Base-by-base conservation (phyloP, 2,888 invertebrate species). In the Gryllus longicercus region DNA sequence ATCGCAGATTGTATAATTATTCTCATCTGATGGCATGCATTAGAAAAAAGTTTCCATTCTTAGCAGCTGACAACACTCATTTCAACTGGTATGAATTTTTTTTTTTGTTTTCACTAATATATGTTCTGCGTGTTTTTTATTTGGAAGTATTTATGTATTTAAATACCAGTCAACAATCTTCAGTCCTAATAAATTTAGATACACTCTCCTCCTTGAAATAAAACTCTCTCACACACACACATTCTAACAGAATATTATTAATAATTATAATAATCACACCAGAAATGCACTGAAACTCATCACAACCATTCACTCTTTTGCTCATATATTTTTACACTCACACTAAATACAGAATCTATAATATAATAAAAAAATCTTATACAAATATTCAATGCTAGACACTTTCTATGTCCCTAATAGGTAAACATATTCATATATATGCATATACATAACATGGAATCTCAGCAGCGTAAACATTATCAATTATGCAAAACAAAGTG, bases 381-480 rank as follows among this genome's bases (percentile, higher is more conserved):
- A 77, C 77, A 77, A 77, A 77, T 11, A 38, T 18, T 77, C 50
- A 77, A 38, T 77, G 12, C 77, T 77, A 77, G 18, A 25, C 16
- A 25, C 16, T 76, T 76, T 18, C 77, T 77, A 77, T 49, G 49
- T 50, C 5, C 50, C 77, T 77, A 77, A n/a, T n/a, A 77, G 77
- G n/a, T 63, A 63, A 77, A 77, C 49, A 77, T 77, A 77, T 50
- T 49, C 77, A 77, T 77, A 50, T 77, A 77, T 77, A 49, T 77
- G 49, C 49, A 50, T 50, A 38, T 38, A 38, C 23, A 49, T 49
- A 77, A 77, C 23, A n/a, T 49, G 77, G 77, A 77, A 77, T 77
- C 77, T 50, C n/a, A 50, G 49, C 23, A 77, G 21, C 50, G 11
- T 77, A n/a, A 38, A n/a, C n/a, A 25, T 25, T 11, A 49, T n/a